These are phyloP conservation scores for Etheostoma spectabile DNA, from an alignment of 2,113 vertebrate species.

Conservation along the genomic window DNA sequence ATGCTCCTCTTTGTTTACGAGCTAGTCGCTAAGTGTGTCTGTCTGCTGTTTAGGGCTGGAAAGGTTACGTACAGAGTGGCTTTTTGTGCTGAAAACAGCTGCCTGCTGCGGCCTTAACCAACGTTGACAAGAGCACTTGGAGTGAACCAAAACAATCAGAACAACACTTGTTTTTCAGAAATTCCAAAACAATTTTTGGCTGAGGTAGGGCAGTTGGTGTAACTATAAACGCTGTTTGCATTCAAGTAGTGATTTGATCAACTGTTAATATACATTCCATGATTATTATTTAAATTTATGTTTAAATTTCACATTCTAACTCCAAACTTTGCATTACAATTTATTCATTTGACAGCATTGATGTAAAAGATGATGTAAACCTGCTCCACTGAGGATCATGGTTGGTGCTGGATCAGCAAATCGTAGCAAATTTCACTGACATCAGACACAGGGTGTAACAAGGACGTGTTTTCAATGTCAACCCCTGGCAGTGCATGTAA, in stretches of 20 bases:
- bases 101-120: background rate
- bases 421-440: conserved; percentile 6
- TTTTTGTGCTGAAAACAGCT: background rate
- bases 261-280: background rate
- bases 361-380: background rate
- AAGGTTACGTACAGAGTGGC: background rate
- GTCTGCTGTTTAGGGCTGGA: background rate
- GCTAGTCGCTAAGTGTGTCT: background rate
- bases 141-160: background rate
- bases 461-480: conserved; percentile 64
- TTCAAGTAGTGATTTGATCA: background rate
- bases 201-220: background rate
- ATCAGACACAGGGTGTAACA: conserved; percentile 25
- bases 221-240: background rate
- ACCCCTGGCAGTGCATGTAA: conserved; percentile 17
- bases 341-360: background rate
- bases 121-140: background rate
- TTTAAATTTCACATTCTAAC: background rate
- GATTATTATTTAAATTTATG: background rate
- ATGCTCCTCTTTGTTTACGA: background rate
- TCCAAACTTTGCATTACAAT: background rate
- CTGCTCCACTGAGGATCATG: background rate
- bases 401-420: conserved; percentile 35
- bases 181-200: background rate
- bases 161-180: background rate